A percentile compares a stretch with the other conserved stretches of the same genome.
These are phyloP conservation scores for Drosophila kurseongensis DNA, from an alignment of 1,140 invertebrate genomes.

Conservation along the genomic window DNA sequence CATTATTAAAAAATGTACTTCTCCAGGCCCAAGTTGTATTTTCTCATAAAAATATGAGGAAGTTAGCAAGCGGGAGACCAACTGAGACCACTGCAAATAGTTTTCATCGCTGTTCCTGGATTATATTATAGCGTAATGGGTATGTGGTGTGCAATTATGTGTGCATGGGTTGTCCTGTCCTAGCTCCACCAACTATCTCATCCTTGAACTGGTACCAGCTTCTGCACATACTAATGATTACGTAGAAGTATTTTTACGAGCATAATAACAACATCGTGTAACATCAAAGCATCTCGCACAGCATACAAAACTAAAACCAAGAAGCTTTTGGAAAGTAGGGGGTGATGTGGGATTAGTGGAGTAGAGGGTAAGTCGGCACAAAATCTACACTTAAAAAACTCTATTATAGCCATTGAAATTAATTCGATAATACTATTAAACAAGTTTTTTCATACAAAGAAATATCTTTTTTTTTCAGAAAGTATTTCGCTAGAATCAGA, in stretches of 20 bases:
- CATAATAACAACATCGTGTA: conserved; percentile 78
- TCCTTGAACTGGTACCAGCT: conserved; percentile 14
- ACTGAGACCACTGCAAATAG: conserved; percentile 1
- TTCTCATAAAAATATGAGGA: too few species aligned
- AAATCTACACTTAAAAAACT: conserved; percentile 1
- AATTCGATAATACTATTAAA: too few species aligned
- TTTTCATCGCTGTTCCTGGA: conserved; percentile 4
- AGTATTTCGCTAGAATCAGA: too few species aligned
- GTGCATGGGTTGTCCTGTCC: not conserved
- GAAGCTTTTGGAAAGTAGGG: conserved; percentile 14
- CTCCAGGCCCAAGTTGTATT: too few species aligned
- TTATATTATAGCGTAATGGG: not conserved
- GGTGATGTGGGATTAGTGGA: not conserved
- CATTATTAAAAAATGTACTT: too few species aligned
- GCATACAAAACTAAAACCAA: conserved; percentile 65
- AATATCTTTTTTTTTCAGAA: not conserved
- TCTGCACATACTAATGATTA: conserved; percentile 43
- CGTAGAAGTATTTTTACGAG: conserved; percentile 74
- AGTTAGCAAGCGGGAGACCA: not conserved
- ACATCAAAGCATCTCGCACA: conserved; percentile 63
- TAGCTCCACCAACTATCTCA: conserved; percentile 10
- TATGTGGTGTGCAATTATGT: conserved; percentile 12
- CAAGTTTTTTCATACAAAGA: not conserved
- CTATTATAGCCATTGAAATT: too few species aligned
- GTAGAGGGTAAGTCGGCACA: not conserved